Percentiles rank a stretch among this genome's conserved stretches.
Conservation (phyloP, 2,797 vertebrate genomes). For the Sebastes cheni region DNA sequence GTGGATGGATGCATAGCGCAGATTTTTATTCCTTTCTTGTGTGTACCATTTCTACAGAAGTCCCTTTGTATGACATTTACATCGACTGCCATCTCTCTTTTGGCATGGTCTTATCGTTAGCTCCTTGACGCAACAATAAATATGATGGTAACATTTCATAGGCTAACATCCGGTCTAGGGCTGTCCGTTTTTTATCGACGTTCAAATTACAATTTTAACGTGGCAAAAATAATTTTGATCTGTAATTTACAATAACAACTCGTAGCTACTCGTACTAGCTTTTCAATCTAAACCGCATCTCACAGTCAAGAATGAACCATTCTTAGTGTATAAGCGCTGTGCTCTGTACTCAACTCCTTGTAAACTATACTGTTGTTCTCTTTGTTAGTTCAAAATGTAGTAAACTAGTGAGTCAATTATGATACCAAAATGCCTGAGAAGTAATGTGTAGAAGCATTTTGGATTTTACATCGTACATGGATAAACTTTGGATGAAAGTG, state of each 20-base stretch:
- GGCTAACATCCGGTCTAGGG: not conserved
- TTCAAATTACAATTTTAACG: not conserved
- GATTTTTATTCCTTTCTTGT: conserved; percentile 47
- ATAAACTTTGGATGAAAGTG: not conserved
- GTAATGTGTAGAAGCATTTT: not conserved
- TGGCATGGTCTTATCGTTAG: not conserved
- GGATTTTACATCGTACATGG: not conserved
- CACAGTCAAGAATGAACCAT: not conserved
- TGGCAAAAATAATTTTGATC: not conserved
- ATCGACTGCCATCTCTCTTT: conserved; percentile 21
- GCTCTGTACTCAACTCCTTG: not conserved
- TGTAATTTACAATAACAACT: not conserved
- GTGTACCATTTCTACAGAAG: conserved; percentile 12
- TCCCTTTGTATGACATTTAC: conserved; percentile 45
- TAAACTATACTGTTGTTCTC: not conserved
- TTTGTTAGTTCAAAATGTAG: not conserved
- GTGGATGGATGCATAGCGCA: conserved; percentile 39
- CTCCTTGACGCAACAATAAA: not conserved
- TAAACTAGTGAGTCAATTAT: not conserved
- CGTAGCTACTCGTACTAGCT: not conserved
- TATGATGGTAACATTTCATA: not conserved
- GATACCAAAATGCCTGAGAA: not conserved
- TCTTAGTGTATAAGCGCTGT: not conserved
- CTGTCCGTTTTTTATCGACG: not conserved
- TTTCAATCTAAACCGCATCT: not conserved